phyloP scores from a whole-genome alignment of 2,113 vertebrate genomes.

The Cinclus cinclus region DNA sequence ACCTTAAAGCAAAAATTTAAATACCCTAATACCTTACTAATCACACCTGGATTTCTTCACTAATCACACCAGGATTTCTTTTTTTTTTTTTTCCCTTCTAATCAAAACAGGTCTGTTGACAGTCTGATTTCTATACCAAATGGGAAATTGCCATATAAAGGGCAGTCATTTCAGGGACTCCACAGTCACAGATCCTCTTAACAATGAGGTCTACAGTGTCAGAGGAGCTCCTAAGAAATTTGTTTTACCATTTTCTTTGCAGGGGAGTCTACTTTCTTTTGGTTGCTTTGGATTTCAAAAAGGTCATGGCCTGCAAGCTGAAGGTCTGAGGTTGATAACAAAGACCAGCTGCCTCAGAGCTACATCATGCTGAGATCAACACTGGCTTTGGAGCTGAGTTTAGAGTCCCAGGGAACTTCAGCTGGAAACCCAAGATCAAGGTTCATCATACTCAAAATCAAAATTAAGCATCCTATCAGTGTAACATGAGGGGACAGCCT shows the following conservation, averaged over 20 bases:
- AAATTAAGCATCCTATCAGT: not conserved
- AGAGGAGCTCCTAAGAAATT: not conserved
- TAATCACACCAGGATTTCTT: not conserved
- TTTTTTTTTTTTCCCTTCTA: not conserved
- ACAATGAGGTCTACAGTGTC: not conserved
- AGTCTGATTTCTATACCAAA: not conserved
- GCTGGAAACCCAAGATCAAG: not conserved
- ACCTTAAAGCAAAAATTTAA: too few species aligned
- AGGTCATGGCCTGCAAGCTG: not conserved
- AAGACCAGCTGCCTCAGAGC: not conserved
- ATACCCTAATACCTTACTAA: not conserved
- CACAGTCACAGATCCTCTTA: not conserved
- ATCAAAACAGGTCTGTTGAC: not conserved
- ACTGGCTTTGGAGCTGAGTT: not conserved
- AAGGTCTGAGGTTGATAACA: not conserved
- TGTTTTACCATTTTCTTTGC: not conserved
- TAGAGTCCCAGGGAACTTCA: not conserved
- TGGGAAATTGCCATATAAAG: not conserved
- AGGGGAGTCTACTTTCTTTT: not conserved
- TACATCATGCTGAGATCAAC: not conserved
- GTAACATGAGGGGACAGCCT: accelerated
- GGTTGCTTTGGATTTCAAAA: not conserved
- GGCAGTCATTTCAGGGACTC: not conserved
- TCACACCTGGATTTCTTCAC: not conserved
- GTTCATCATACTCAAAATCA: not conserved